These are phyloP conservation scores for Hyla sarda DNA, from an alignment of 2,113 vertebrate species.

Conservation along the genomic window DNA sequence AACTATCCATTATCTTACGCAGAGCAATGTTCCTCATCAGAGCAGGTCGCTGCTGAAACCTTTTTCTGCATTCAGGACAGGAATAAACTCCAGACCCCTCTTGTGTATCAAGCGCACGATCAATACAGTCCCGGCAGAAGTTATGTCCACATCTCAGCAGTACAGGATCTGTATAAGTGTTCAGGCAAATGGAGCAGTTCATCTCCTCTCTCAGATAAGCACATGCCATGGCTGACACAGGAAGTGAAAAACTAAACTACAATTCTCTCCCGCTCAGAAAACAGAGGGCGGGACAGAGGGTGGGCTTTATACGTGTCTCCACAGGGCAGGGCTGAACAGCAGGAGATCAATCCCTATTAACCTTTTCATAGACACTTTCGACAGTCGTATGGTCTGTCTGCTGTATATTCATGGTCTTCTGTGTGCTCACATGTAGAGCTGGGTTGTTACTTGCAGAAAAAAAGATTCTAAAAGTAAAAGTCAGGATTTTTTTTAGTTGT, in stretches of 20 bases:
- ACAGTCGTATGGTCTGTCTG: too few species aligned
- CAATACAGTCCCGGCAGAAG: not conserved
- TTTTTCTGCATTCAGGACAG: not conserved
- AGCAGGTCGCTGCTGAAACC: not conserved
- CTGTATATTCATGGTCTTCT: too few species aligned
- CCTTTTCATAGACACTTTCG: too few species aligned
- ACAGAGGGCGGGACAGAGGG: too few species aligned
- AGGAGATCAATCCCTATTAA: too few species aligned
- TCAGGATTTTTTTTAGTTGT: too few species aligned
- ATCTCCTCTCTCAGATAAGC: not conserved
- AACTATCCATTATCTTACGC: not conserved
- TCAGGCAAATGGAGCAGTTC: not conserved
- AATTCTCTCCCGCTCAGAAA: too few species aligned
- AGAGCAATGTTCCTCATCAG: not conserved
- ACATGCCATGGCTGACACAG: not conserved
- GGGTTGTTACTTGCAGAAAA: too few species aligned
- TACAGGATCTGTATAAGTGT: not conserved
- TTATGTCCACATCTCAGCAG: not conserved
- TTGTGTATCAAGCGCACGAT: not conserved
- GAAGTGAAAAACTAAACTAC: not conserved
- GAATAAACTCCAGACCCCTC: not conserved
- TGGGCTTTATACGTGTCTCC: too few species aligned
- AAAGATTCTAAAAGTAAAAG: too few species aligned
- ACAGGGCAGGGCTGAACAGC: too few species aligned
- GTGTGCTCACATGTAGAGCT: too few species aligned